phyloP scores from a whole-genome alignment of 2,797 vertebrate species.

The Notolepis coatsorum region DNA sequence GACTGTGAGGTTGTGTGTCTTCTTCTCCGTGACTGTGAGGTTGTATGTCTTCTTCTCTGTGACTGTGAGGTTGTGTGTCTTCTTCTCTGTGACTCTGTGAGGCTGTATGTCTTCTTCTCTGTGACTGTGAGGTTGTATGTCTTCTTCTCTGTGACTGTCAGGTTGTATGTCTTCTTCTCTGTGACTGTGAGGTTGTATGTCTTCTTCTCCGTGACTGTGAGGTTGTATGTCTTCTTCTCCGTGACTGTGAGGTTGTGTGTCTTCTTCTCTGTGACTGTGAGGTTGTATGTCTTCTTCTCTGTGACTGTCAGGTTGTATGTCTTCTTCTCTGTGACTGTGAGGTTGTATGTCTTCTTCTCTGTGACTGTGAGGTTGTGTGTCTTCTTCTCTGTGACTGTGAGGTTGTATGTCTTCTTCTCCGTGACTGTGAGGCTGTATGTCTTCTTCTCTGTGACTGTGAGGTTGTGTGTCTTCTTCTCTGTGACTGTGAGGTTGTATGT shows the following conservation, averaged over 20 bases:
- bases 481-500: conserved; percentile 47
- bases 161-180: conserved; percentile 49
- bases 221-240: conserved; percentile 49
- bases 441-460: conserved; percentile 42
- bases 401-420: conserved; percentile 49
- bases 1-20: conserved; percentile 46
- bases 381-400: conserved; percentile 42
- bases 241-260: conserved; percentile 47
- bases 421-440: conserved; percentile 47
- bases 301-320: conserved; percentile 47
- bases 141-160: conserved; percentile 42
- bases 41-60: conserved; percentile 50
- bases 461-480: conserved; percentile 48
- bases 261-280: conserved; percentile 42
- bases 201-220: conserved; percentile 42
- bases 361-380: conserved; percentile 47
- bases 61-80: conserved; percentile 46
- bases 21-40: conserved; percentile 42
- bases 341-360: conserved; percentile 49
- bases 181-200: conserved; percentile 47
- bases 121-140: conserved; percentile 47
- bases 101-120: conserved; percentile 48
- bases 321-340: conserved; percentile 42
- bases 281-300: conserved; percentile 49
- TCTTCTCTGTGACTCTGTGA: conserved; percentile 43